A percentile compares a stretch with the other conserved stretches of the same genome.
These are phyloP conservation scores for Amphilophus citrinellus DNA, from an alignment of 2,113 vertebrate genomes.

Conservation along the genomic window DNA sequence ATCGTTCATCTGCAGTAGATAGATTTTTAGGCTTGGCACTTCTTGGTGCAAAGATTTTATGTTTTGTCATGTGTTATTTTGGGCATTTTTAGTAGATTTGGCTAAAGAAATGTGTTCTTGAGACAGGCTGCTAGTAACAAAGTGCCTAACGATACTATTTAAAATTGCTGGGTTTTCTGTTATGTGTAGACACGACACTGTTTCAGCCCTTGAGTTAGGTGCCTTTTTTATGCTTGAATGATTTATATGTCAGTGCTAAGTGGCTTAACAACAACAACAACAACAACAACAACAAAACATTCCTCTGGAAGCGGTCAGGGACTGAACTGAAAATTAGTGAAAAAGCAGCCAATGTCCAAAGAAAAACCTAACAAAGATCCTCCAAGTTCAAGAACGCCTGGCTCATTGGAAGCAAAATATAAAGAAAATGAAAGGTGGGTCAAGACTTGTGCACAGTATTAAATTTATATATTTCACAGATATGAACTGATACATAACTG, in stretches of 20 bases:
- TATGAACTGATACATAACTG: too few relatives aligned
- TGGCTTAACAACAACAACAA: background rate
- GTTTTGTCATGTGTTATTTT: background rate
- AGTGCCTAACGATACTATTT: background rate
- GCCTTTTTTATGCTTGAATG: background rate
- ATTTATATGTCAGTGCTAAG: background rate
- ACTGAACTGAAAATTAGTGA: background rate
- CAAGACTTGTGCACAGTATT: too few relatives aligned
- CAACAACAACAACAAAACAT: background rate
- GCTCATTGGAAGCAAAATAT: background rate
- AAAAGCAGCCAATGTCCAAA: background rate
- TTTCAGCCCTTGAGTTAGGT: background rate
- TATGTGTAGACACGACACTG: too few relatives aligned
- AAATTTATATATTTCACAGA: too few relatives aligned
- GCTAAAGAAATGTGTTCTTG: background rate
- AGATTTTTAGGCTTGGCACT: background rate
- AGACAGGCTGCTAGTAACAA: background rate
- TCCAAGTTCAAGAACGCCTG: background rate
- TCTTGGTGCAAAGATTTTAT: background rate
- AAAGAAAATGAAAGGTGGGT: background rate
- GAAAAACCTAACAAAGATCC: background rate
- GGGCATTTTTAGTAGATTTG: background rate
- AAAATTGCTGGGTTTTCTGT: background rate
- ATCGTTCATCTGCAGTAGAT: background rate
- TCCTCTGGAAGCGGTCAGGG: fast-evolving